Percentiles rank a stretch among this genome's conserved stretches.
Conservation (phyloP, 2,888 invertebrate genomes). For the Lymantria dispar region DNA sequence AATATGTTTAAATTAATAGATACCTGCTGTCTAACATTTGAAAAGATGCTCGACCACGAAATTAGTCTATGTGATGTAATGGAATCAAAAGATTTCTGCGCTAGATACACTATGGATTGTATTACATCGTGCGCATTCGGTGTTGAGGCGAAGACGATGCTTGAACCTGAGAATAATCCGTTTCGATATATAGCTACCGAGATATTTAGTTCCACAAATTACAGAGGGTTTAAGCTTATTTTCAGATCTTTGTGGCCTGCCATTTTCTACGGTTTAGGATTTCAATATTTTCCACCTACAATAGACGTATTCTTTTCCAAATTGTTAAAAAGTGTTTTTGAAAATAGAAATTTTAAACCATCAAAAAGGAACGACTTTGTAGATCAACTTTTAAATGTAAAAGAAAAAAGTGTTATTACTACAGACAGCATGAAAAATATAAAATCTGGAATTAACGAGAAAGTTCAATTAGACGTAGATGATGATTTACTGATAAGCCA, state of each 20-base stretch:
- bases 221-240: slow-evolving; percentile 33
- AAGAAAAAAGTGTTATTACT: slow-evolving; percentile 35
- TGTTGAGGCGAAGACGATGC: slow-evolving; percentile 27
- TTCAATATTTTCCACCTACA: slow-evolving; percentile 34
- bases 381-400: slow-evolving; percentile 46
- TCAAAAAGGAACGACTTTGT: slow-evolving; percentile 50
- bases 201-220: slow-evolving; percentile 37
- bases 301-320: slow-evolving; percentile 40
- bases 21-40: slow-evolving; percentile 35
- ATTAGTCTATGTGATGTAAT: slow-evolving; percentile 14
- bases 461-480: slow-evolving; percentile 42
- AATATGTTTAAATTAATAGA: slow-evolving; percentile 57
- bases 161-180: slow-evolving; percentile 24
- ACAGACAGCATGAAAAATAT: slow-evolving; percentile 43
- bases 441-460: slow-evolving; percentile 30
- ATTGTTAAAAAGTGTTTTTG: slow-evolving; percentile 40
- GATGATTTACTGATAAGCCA: slow-evolving; percentile 73
- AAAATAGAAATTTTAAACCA: slow-evolving; percentile 36
- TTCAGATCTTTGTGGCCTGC: slow-evolving; percentile 46
- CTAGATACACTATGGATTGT: slow-evolving; percentile 53
- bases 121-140: slow-evolving; percentile 40
- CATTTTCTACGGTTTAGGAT: slow-evolving; percentile 45
- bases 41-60: slow-evolving; percentile 37
- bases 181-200: slow-evolving; percentile 37
- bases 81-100: slow-evolving; percentile 30